A percentile compares a stretch with the other conserved stretches of the same genome.
phyloP scores from a whole-genome alignment of 2,113 vertebrate species.

The Anas platyrhynchos region DNA sequence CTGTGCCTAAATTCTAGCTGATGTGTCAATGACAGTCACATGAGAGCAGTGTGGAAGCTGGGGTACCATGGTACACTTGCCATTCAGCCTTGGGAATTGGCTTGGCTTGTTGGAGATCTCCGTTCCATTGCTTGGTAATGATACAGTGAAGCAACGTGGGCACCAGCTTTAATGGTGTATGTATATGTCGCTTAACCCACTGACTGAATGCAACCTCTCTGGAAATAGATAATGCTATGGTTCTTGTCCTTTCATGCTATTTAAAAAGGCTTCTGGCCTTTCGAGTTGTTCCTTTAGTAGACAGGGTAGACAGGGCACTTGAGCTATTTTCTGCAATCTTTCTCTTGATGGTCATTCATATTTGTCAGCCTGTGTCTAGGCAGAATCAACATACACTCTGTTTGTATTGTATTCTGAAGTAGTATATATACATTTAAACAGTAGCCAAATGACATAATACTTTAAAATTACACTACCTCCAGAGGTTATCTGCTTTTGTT shows the following conservation, averaged over 20 bases:
- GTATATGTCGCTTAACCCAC: background rate
- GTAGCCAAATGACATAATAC: background rate
- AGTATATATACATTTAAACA: background rate
- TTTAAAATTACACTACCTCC: background rate
- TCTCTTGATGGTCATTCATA: background rate
- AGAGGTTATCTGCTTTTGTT: background rate
- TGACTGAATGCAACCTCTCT: background rate
- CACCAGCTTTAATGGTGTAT: accelerated
- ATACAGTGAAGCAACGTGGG: background rate
- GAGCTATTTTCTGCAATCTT: background rate
- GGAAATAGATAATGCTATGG: background rate
- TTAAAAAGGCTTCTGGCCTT: background rate
- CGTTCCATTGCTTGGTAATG: background rate
- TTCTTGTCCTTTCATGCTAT: background rate
- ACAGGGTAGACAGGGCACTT: background rate
- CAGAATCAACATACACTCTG: background rate
- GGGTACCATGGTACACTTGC: background rate
- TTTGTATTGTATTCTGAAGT: background rate
- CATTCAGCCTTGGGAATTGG: background rate
- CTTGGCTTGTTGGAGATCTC: background rate
- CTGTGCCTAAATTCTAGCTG: background rate
- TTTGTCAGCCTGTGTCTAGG: background rate
- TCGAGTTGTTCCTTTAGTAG: background rate
- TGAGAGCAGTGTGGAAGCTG: background rate
- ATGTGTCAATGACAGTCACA: background rate